Conservation (phyloP, 2,113 vertebrate species). For the Zingel zingel region DNA sequence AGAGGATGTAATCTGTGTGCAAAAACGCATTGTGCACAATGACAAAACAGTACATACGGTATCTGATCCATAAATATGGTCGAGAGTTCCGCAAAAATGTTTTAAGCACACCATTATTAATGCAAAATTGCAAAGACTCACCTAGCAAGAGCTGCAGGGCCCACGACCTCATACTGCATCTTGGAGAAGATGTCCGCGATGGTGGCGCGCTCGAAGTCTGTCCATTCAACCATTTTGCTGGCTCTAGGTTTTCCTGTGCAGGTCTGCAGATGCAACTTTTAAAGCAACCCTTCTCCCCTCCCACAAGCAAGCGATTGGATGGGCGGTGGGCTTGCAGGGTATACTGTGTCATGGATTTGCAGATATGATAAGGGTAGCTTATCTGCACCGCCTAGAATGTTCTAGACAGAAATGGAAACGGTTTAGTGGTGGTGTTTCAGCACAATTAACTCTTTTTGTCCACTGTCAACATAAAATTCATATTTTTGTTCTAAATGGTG, state of each 20-base stretch:
- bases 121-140: not conserved
- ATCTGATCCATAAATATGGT: no score
- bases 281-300: slow-evolving; percentile 1
- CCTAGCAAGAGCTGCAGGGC: slow-evolving; percentile 54
- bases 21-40: no score
- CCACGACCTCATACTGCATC: slow-evolving; percentile 55
- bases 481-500: no score
- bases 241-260: not conserved
- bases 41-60: no score
- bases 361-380: not conserved
- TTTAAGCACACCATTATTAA: no score
- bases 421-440: not conserved
- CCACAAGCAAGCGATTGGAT: not conserved
- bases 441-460: not conserved
- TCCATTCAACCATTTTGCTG: slow-evolving; percentile 78
- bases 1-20: no score
- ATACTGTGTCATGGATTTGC: not conserved
- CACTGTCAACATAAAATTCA: no score
- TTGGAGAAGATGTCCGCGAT: slow-evolving; percentile 71
- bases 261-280: slow-evolving; percentile 13
- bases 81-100: no score
- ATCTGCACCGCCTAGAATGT: not conserved
- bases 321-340: not conserved
- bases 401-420: not conserved
- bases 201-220: slow-evolving; percentile 71